Evolutionary conservation across 2,797 vertebrate species (phyloP).

Genomic region (Rhynchonycteris naso): DNA sequence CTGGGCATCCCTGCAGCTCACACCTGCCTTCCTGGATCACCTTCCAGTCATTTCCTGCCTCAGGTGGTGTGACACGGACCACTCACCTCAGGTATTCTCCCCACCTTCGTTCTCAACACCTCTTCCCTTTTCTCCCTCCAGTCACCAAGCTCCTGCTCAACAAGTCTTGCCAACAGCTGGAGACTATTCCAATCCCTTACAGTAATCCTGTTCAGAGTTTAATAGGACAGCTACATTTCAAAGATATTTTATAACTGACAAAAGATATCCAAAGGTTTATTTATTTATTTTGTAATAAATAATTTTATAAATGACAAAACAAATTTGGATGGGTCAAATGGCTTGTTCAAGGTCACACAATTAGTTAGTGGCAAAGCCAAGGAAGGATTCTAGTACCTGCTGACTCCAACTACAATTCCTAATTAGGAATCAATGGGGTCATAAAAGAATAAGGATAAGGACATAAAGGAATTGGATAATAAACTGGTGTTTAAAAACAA

Average conservation of each 20-base stretch:
- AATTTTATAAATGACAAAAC: conserved; percentile 49
- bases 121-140: neutral
- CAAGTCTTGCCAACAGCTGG: neutral
- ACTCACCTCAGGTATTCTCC: neutral
- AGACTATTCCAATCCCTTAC: neutral
- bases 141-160: neutral
- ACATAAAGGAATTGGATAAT: neutral
- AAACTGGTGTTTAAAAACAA: neutral
- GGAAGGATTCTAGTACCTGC: neutral
- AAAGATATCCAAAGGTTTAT: neutral
- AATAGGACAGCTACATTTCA: neutral
- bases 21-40: neutral
- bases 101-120: neutral
- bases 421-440: neutral
- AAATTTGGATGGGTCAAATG: neutral
- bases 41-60: neutral
- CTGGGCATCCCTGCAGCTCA: neutral
- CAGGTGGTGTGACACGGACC: neutral
- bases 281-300: neutral
- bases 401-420: neutral
- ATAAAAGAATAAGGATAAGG: neutral
- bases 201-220: neutral
- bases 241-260: neutral
- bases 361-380: neutral
- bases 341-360: neutral